phyloP scores from a whole-genome alignment of 2,888 invertebrate genomes.

The Mimachlamys varia region DNA sequence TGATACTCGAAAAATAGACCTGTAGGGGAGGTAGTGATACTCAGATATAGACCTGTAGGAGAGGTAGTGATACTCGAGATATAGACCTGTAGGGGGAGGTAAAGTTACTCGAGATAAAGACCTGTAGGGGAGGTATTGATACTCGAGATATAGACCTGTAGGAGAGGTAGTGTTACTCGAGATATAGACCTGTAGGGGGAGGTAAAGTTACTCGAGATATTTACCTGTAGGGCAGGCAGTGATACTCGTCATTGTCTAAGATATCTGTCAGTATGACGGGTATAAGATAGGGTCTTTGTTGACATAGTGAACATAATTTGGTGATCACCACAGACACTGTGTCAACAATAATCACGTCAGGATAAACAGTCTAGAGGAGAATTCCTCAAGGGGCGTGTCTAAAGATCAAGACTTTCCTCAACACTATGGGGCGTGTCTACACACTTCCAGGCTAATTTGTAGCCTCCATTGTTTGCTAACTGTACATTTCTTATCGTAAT shows the following conservation, averaged over 20 bases:
- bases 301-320: not conserved
- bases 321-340: constrained; percentile 5
- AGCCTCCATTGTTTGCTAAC: not conserved
- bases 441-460: not conserved
- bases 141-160: no score
- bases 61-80: no score
- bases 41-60: no score
- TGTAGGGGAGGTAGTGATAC: no score
- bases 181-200: no score
- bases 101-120: no score
- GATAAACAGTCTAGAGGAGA: constrained; percentile 4
- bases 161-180: no score
- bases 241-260: not conserved
- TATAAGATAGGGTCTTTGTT: not conserved
- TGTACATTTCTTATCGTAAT: not conserved
- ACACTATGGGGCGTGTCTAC: not conserved
- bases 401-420: not conserved
- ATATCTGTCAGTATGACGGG: not conserved
- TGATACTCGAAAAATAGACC: no score
- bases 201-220: not conserved
- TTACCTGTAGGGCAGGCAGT: not conserved
- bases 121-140: no score
- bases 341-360: not conserved
- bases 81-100: no score
- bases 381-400: no score